Evolutionary conservation across 2,113 vertebrate species (phyloP), one percentile per base, ranked within the genome.

Genomic region (Phocoena phocoena): DNA sequence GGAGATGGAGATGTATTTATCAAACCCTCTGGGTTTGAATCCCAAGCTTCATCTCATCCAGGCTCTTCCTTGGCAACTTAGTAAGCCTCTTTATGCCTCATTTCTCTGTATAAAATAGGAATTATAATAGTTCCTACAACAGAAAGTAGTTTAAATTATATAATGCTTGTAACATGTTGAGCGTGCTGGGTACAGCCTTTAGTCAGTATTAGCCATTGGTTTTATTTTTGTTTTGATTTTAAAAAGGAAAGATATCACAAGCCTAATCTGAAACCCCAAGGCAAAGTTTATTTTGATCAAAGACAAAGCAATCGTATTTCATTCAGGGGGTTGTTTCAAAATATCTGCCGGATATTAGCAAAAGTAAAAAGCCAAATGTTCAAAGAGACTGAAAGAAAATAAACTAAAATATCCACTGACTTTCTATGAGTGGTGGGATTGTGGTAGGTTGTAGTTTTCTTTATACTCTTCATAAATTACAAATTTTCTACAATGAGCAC

Each of bases 151-250:
- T 93, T 90, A 79, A 77, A 91, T 58, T 70, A 23, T 53, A 26
- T 87, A 58, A 67, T 90, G 70, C 31, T 28, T 90, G 58, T 11
- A 86, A 50, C 44, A 67, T 58, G 50, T 5, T 63, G 94, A 62
- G 3, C 28, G 41, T 67, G 26, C 10, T 74, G 25, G 50, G 23
- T 44, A 25, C 33, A 76, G 50, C 26, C 60, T 83, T 90, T 63
- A 90, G 36, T 84, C 81, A 90, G 44, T 81, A 77, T 90, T 84
- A 90, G 50, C 33, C 80, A 82, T 67, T 92, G 58, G 68, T 44
- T 93, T 97, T 62, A 95, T 89, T 97, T 88, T 87, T 96, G 58
- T 88, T 97, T 96, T 71, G 13, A 76, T 91, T 89, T 93, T 65
- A 12, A 67, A 94, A 71, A 82, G 81, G 73, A 97, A 36, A 36